These are phyloP conservation scores for Chrosomus eos DNA, from an alignment of 2,797 vertebrate species.

Conservation along the genomic window DNA sequence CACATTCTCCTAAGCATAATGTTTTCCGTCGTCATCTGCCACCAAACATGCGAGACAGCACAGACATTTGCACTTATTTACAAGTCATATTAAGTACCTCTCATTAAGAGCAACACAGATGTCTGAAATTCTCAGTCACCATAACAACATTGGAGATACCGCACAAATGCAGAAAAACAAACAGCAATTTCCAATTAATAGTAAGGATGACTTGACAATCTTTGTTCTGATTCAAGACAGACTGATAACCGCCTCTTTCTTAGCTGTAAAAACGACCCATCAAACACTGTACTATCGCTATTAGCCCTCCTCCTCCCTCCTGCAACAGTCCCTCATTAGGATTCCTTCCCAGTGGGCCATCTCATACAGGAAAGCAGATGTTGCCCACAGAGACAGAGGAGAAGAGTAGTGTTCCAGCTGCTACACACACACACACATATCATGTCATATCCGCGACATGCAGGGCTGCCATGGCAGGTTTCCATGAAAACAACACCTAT, in stretches of 20 bases:
- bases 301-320: slow-evolving; percentile 71
- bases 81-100: slow-evolving; percentile 11
- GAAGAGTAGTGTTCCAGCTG: slow-evolving; percentile 54
- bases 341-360: slow-evolving; percentile 77
- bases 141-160: slow-evolving; percentile 33
- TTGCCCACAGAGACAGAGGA: slow-evolving; percentile 69
- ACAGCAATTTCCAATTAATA: neutral
- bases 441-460: slow-evolving; percentile 66
- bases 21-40: neutral
- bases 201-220: slow-evolving; percentile 3
- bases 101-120: slow-evolving; percentile 26
- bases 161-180: neutral
- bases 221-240: slow-evolving; percentile 25
- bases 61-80: neutral
- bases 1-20: neutral
- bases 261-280: slow-evolving; percentile 10
- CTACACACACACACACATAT: slow-evolving; percentile 38
- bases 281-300: slow-evolving; percentile 42
- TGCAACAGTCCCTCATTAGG: slow-evolving; percentile 79
- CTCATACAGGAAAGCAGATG: slow-evolving; percentile 80
- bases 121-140: slow-evolving; percentile 1
- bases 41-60: neutral
- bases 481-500: slow-evolving; percentile 69
- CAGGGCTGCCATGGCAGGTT: slow-evolving; percentile 70
- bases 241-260: slow-evolving; percentile 11